These are phyloP conservation scores for Pao palembangensis DNA, from an alignment of 2,113 vertebrate species.

Conservation along the genomic window DNA sequence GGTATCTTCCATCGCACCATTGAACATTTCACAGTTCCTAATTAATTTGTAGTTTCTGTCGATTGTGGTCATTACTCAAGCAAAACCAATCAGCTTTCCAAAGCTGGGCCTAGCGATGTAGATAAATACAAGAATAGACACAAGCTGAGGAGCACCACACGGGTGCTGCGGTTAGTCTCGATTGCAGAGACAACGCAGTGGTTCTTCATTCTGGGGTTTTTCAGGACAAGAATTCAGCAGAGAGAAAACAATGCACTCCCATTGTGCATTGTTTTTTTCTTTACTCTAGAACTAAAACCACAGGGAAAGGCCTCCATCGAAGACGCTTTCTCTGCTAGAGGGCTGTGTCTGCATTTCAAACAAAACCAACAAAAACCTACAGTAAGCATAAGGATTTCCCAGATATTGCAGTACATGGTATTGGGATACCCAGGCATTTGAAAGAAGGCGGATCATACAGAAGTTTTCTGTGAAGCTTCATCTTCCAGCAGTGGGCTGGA, in stretches of 20 bases:
- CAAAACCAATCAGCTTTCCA: conserved; percentile 60
- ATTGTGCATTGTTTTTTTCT: neutral
- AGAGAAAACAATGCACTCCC: neutral
- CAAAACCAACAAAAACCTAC: neutral
- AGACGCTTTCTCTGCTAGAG: neutral
- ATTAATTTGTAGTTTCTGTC: conserved; percentile 71
- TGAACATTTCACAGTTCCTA: conserved; percentile 37
- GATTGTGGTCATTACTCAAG: conserved; percentile 66
- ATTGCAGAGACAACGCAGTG: conserved; percentile 4
- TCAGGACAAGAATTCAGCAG: neutral
- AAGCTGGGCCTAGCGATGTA: conserved; percentile 49
- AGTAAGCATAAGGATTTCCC: too few species aligned
- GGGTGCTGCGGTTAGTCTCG: conserved; percentile 12
- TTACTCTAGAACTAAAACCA: conserved; percentile 2
- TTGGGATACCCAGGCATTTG: too few species aligned
- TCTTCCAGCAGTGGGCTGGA: too few species aligned
- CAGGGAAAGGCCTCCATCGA: neutral
- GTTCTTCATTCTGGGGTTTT: neutral
- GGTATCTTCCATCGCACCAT: conserved; percentile 58
- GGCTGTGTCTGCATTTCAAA: neutral
- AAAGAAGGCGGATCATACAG: too few species aligned
- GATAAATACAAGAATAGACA: conserved; percentile 50
- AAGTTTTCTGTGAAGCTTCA: too few species aligned
- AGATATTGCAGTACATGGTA: too few species aligned
- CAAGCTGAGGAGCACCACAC: conserved; percentile 36